A percentile compares a stretch with the other conserved stretches of the same genome.
Evolutionary conservation across 2,888 invertebrate species (phyloP).

Genomic region (Megaustenia siamemsis): DNA sequence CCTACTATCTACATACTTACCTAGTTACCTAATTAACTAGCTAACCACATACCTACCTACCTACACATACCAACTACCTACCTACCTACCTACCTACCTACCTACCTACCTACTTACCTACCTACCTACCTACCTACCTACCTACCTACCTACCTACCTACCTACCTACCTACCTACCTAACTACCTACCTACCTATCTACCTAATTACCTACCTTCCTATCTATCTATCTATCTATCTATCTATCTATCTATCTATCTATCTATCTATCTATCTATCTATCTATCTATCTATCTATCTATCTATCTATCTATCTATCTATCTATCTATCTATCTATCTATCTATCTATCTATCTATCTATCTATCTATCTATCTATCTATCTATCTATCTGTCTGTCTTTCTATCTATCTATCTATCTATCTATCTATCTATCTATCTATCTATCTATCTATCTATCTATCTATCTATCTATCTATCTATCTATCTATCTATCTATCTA

Average conservation of each 20-base stretch:
- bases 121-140: conserved; percentile 9
- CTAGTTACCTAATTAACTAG: no score
- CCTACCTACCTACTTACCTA: no score
- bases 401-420: neutral
- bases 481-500: conserved; percentile 14
- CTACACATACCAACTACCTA: no score
- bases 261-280: neutral
- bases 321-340: neutral
- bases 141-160: conserved; percentile 9
- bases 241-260: conserved; percentile 9
- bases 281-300: conserved; percentile 9
- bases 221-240: no score
- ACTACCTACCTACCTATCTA: no score
- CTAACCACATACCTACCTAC: no score
- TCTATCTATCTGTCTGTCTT: no score
- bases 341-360: neutral
- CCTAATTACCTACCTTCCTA: no score
- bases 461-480: conserved; percentile 10
- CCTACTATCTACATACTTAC: no score
- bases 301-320: conserved; percentile 9
- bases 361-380: neutral
- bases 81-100: conserved; percentile 9
- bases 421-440: neutral
- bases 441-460: conserved; percentile 20
- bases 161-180: no score